phyloP scores from a whole-genome alignment of 2,797 vertebrate species.

The Alca torda region DNA sequence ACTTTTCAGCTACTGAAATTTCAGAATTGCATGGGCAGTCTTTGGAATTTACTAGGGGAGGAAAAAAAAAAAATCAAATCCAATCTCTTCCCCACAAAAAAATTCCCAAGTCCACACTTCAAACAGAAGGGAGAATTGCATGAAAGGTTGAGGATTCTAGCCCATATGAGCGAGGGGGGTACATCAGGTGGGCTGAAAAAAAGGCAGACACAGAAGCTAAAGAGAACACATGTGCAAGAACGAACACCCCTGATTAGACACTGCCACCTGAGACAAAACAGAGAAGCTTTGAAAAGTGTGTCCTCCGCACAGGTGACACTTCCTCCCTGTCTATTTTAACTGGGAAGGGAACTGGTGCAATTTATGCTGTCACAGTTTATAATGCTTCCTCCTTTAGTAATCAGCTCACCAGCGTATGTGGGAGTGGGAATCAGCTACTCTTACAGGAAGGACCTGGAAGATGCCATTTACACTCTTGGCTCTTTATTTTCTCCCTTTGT shows the following conservation, averaged over 20 bases:
- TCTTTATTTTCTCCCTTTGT: neutral
- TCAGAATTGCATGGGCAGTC: neutral
- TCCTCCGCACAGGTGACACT: neutral
- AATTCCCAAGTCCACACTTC: neutral
- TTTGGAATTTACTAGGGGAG: neutral
- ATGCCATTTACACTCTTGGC: neutral
- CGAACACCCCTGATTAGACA: accelerated
- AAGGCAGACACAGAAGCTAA: neutral
- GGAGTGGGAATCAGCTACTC: neutral
- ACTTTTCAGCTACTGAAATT: neutral
- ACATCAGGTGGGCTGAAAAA: neutral
- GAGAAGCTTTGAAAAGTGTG: neutral
- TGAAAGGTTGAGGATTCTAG: neutral
- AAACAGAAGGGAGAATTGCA: neutral
- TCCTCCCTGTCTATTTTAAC: neutral
- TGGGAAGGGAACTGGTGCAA: neutral
- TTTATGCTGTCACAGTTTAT: neutral
- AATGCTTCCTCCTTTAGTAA: neutral
- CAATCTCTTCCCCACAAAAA: neutral
- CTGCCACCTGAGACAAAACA: neutral
- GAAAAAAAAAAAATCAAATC: neutral
- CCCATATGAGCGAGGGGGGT: neutral
- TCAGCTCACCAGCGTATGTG: neutral
- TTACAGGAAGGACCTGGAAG: neutral
- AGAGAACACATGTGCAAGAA: neutral